Evolutionary conservation across 2,797 vertebrate species (phyloP).

Genomic region (Chaetophractus vellerosus): DNA sequence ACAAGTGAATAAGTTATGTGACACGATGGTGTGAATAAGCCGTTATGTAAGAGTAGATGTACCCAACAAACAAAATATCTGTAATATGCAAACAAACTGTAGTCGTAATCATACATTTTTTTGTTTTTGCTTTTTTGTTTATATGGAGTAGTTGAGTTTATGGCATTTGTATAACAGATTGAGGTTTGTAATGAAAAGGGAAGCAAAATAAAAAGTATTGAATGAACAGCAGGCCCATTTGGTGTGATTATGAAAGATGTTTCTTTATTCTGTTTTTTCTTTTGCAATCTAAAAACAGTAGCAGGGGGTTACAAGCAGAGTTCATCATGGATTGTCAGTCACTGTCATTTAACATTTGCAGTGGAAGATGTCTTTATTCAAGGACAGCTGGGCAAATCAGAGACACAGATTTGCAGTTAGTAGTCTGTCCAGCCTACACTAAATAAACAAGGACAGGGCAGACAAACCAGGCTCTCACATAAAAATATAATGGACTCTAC

Average conservation of each 20-base stretch:
- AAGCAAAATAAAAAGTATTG: conserved; percentile 91
- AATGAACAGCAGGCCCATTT: conserved; percentile 91
- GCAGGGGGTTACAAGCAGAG: conserved; percentile 92
- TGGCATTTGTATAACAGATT: conserved; percentile 89
- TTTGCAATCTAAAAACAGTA: conserved; percentile 93
- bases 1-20: conserved; percentile 78
- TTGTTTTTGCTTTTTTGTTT: conserved; percentile 19
- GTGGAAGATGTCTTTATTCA: conserved; percentile 93
- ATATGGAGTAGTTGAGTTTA: conserved; percentile 76
- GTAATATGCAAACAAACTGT: not conserved
- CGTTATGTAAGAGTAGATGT: conserved; percentile 80
- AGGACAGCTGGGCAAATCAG: conserved; percentile 93
- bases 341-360: conserved; percentile 93
- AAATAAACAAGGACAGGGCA: conserved; percentile 94
- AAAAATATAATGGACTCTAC: conserved; percentile 93
- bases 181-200: conserved; percentile 89
- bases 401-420: conserved; percentile 93
- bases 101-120: conserved; percentile 44
- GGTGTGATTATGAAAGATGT: conserved; percentile 92
- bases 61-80: conserved; percentile 76
- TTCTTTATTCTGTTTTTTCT: conserved; percentile 92
- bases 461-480: conserved; percentile 91
- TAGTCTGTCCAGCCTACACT: conserved; percentile 92
- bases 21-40: conserved; percentile 52
- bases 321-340: conserved; percentile 93